phyloP scores from a whole-genome alignment of 2,888 invertebrate species.

The Dastarcus helophoroides region DNA sequence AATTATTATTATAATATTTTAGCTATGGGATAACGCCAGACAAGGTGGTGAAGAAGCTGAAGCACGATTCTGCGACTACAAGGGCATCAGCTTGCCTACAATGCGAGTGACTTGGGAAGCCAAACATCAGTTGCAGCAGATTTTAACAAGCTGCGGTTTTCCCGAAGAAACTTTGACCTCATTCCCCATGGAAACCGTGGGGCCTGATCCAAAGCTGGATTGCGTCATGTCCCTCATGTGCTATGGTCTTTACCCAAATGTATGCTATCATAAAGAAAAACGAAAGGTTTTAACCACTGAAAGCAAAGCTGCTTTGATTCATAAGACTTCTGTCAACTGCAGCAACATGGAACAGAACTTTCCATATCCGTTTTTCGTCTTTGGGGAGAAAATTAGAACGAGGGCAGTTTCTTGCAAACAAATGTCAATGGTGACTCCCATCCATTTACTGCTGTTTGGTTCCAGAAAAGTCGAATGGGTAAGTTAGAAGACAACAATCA shows the following conservation, averaged over 20 bases:
- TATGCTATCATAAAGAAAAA: conserved; percentile 91
- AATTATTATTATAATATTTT: too few species aligned
- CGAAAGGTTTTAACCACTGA: conserved; percentile 92
- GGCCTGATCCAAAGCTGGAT: conserved; percentile 70
- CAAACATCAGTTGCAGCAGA: conserved; percentile 52
- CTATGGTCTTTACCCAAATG: conserved; percentile 92
- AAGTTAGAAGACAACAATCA: conserved; percentile 16
- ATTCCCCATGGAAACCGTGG: conserved; percentile 61
- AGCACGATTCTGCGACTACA: conserved; percentile 78
- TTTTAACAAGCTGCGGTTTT: conserved; percentile 65
- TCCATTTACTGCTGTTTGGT: conserved; percentile 87
- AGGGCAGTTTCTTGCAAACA: conserved; percentile 94
- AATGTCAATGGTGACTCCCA: conserved; percentile 84
- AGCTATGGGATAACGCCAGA: conserved; percentile 62
- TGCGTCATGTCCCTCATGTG: conserved; percentile 74
- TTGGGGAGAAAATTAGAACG: conserved; percentile 96
- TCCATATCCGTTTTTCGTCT: conserved; percentile 91
- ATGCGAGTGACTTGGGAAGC: conserved; percentile 88
- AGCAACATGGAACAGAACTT: conserved; percentile 72
- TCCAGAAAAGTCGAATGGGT: conserved; percentile 75
- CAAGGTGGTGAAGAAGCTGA: conserved; percentile 65
- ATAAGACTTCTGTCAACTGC: conserved; percentile 95
- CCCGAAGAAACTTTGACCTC: conserved; percentile 76
- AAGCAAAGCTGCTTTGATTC: conserved; percentile 86
- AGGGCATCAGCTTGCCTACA: conserved; percentile 76